Percentiles rank a stretch among this genome's conserved stretches.
Evolutionary conservation across 2,797 vertebrate genomes (phyloP).

Genomic region (Characodon lateralis): DNA sequence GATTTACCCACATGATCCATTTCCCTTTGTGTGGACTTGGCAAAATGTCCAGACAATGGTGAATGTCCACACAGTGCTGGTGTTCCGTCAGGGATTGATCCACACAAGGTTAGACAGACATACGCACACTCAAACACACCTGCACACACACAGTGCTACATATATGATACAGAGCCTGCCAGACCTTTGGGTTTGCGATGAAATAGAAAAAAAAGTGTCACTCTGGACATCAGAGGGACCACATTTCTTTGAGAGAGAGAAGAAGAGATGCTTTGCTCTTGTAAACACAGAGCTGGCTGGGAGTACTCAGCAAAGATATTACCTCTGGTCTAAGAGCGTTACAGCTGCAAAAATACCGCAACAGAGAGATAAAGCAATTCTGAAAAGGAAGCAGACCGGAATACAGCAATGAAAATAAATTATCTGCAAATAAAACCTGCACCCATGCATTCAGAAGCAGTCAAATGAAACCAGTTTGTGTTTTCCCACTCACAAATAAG

Average conservation of each 20-base stretch:
- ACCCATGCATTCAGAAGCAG: constrained; percentile 10
- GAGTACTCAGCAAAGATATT: background rate
- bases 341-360: background rate
- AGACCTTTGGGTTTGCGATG: constrained; percentile 40
- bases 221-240: constrained; percentile 49
- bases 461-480: constrained; percentile 23
- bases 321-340: constrained; percentile 12
- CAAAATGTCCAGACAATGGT: too few relatives aligned
- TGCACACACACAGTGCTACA: constrained; percentile 12
- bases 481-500: constrained; percentile 34
- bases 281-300: constrained; percentile 8
- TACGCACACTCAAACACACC: constrained; percentile 1
- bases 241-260: constrained; percentile 40
- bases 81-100: too few relatives aligned
- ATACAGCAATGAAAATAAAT: constrained; percentile 23
- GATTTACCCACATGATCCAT: too few relatives aligned
- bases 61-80: too few relatives aligned
- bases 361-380: constrained; percentile 1
- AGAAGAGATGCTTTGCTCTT: constrained; percentile 41
- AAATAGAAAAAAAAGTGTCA: constrained; percentile 55
- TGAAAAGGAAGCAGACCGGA: constrained; percentile 5
- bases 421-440: constrained; percentile 21
- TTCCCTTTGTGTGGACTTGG: too few relatives aligned
- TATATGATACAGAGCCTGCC: constrained; percentile 43
- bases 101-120: too few relatives aligned